Evolutionary conservation across 2,888 invertebrate species (phyloP).

Genomic region (Nomada lathburiana): DNA sequence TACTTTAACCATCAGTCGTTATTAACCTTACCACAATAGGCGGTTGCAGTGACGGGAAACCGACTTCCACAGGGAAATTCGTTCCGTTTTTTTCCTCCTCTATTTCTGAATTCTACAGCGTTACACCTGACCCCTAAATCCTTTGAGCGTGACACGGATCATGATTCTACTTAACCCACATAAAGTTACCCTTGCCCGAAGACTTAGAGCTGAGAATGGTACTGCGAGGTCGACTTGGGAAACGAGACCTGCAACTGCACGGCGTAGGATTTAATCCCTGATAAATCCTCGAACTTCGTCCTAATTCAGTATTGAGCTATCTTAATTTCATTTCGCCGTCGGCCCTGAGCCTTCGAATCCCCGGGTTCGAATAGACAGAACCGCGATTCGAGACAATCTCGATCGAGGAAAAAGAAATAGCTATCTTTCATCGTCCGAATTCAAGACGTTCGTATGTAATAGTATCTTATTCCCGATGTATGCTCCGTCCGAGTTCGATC

Average conservation of each 20-base stretch:
- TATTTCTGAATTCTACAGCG: conserved; percentile 65
- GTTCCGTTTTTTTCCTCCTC: neutral
- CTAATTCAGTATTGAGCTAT: conserved; percentile 82
- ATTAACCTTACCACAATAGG: conserved; percentile 64
- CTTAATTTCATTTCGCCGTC: conserved; percentile 80
- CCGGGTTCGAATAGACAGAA: conserved; percentile 15
- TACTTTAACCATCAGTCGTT: conserved; percentile 50
- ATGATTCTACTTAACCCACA: conserved; percentile 76
- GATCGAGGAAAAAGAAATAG: neutral
- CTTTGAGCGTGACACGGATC: conserved; percentile 69
- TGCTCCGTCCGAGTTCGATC: too few species aligned
- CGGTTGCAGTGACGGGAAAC: conserved; percentile 47
- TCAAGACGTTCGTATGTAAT: too few species aligned
- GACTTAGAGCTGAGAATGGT: conserved; percentile 74
- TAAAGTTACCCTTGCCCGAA: conserved; percentile 70
- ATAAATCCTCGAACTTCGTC: conserved; percentile 81
- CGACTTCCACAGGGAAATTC: conserved; percentile 37
- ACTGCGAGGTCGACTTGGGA: conserved; percentile 71
- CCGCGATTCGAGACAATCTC: neutral
- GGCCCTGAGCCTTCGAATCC: conserved; percentile 60
- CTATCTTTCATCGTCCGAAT: neutral
- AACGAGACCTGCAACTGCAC: conserved; percentile 67
- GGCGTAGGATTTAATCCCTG: conserved; percentile 81
- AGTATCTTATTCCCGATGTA: too few species aligned
- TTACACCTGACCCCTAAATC: conserved; percentile 73